These are phyloP conservation scores for Hippocampus kuda DNA, from an alignment of 2,797 vertebrate species.

Conservation along the genomic window DNA sequence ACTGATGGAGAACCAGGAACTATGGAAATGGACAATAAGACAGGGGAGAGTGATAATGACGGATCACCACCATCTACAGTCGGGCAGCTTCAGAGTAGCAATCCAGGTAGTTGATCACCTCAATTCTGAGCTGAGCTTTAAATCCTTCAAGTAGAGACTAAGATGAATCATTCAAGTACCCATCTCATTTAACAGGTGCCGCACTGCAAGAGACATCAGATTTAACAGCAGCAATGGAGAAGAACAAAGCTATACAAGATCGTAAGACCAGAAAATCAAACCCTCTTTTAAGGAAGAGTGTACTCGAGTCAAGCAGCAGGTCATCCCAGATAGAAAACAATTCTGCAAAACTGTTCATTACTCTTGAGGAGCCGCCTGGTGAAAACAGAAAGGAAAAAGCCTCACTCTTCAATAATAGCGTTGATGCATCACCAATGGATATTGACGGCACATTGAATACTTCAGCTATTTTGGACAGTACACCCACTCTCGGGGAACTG, in stretches of 20 bases:
- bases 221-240: conserved; percentile 13
- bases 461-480: conserved; percentile 22
- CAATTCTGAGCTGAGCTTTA: neutral
- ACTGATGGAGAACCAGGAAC: conserved; percentile 62
- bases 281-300: conserved; percentile 39
- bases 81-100: conserved; percentile 56
- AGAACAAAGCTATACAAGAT: conserved; percentile 42
- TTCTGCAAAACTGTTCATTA: conserved; percentile 41
- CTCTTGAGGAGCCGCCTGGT: conserved; percentile 21
- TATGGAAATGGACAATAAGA: conserved; percentile 55
- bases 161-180: neutral
- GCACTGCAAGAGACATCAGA: conserved; percentile 31
- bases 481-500: conserved; percentile 6
- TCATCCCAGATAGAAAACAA: conserved; percentile 52
- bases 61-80: conserved; percentile 47
- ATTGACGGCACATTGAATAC: conserved; percentile 42
- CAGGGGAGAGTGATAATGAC: conserved; percentile 58
- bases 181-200: conserved; percentile 41
- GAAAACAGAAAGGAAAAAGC: conserved; percentile 22
- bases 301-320: conserved; percentile 27
- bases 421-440: conserved; percentile 51
- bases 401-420: conserved; percentile 14
- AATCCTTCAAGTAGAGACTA: neutral
- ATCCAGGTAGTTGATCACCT: conserved; percentile 44
- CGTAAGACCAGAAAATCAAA: conserved; percentile 56